Evolutionary conservation across 2,113 vertebrate species (phyloP), one percentile per base, ranked within the genome.

Genomic region (Tachycineta bicolor): DNA sequence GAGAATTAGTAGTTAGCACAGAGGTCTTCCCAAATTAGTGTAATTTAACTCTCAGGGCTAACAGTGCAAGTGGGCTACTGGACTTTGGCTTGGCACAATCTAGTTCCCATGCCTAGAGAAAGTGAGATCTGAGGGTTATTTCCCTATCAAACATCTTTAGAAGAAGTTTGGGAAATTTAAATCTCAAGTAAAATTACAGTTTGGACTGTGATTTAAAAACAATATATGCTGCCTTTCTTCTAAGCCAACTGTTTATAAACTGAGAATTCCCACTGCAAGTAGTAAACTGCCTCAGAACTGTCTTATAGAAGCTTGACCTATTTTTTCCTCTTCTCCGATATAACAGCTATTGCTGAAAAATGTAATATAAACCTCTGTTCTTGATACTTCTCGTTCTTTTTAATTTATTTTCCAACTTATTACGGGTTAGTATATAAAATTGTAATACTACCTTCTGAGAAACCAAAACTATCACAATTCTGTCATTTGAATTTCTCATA

Each of bases 1-100:
- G 17, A 77, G 3, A 53, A 64, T 37, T 31, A 37, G 4, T 23
- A 80, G 44, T 46, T 41, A 74, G 3, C 46, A 47, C 19, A 77
- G 16, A 68, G 2, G 9, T 65, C 9, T 55, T 15, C 8, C 10
- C 10, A 58, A 46, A 41, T 37, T 28, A 69, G 9, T 14, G 6
- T 18, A 25, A 11, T 55, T 68, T 43, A 29, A 4, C 41, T 69
- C 5, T 11, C 6, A 31, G 7, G 24, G 15, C 25, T 65, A 65
- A 46, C 3, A 56, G 5, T 8, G 6, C 9, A 80, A 62, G 33
- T 17, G 9, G 50, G 4, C 10, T 44, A 10, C 28, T 16, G 12
- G 39, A 79, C 33, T 69, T 75, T 37, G 37, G 1, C 6, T 2
- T 39, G 16, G 11, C 12, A 26, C 3, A 0, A 0, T 14, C 8